Base-by-base conservation (phyloP, 2,888 invertebrate genomes). In the Trichopria drosophilae region DNA sequence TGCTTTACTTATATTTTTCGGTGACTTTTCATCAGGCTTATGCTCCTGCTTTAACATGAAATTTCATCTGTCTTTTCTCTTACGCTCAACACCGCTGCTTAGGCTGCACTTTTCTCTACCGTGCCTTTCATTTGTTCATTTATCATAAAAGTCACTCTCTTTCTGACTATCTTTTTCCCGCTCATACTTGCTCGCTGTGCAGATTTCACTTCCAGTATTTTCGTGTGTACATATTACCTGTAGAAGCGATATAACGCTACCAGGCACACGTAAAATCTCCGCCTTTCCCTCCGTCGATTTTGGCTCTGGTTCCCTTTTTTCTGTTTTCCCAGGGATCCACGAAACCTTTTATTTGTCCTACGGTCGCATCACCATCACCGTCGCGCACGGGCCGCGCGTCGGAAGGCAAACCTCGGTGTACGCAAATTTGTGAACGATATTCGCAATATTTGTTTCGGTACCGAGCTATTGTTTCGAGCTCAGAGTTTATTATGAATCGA, bases 401-500 rank as follows among this genome's bases (percentile, higher is more conserved):
- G 62, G 65, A 60, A 64, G 60, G 63, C 59, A 61, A 63, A 61
- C 62, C 62, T 62, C 59, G 57, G 63, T 57, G 61, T 62, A 66
- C 68, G 68, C 68, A 69, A 69, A 69, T 71, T 71, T 66, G 68
- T 65, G 68, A 62, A 72, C 68, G 66, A 68, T 69, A 67, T 67
- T 67, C 68, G 72, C 67, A 67, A 67, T 69, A 67, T 67, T 68
- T 69, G 65, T 62, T 51, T 51, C 62, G 60, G 65, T 65, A 63
- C 61, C 62, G 66, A 66, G 65, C 65, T 61, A 67, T 71, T 71
- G 68, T 70, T 70, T 67, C 66, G 66, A 65, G 62, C 58, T 55
- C 60, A 51, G 44, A 73, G 68, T 72, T 72, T 68, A 68, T 72
- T 71, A 69, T 67, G 67, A 70, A 70, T 72, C 70, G 72, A 71